Conservation (phyloP, 2,888 invertebrate species). For the Plusia festucae region DNA sequence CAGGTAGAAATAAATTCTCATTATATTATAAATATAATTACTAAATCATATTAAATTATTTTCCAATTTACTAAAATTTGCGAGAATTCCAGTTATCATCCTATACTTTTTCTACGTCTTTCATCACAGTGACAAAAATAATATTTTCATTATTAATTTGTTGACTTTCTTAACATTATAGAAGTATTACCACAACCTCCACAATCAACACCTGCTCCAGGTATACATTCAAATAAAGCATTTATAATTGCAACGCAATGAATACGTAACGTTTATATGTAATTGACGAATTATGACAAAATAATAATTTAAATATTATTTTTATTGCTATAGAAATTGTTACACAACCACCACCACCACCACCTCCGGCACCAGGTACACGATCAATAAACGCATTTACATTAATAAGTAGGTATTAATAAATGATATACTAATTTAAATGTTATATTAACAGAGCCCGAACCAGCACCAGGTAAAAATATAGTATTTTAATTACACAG, state of each 20-base stretch:
- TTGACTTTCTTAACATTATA: not conserved
- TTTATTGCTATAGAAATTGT: not conserved
- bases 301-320: not conserved
- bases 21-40: too few relatives aligned
- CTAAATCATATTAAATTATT: too few relatives aligned
- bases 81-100: too few relatives aligned
- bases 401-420: slow-evolving; percentile 3
- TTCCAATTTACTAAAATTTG: too few relatives aligned
- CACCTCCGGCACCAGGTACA: not conserved
- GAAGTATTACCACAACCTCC: not conserved
- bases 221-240: not conserved
- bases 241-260: slow-evolving; percentile 6
- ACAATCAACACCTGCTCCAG: not conserved
- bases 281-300: not conserved
- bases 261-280: not conserved
- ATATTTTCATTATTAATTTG: not conserved
- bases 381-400: not conserved
- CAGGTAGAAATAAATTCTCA: not conserved
- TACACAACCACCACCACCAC: not conserved
- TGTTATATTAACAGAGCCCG: slow-evolving; percentile 27
- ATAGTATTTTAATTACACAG: not conserved
- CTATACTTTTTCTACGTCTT: too few relatives aligned
- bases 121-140: too few relatives aligned
- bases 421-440: slow-evolving; percentile 24
- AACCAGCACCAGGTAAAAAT: slow-evolving; percentile 34